Evolutionary conservation across 2,888 invertebrate species (phyloP), one percentile per base, ranked within the genome.

Genomic region (Masnerella sp.): DNA sequence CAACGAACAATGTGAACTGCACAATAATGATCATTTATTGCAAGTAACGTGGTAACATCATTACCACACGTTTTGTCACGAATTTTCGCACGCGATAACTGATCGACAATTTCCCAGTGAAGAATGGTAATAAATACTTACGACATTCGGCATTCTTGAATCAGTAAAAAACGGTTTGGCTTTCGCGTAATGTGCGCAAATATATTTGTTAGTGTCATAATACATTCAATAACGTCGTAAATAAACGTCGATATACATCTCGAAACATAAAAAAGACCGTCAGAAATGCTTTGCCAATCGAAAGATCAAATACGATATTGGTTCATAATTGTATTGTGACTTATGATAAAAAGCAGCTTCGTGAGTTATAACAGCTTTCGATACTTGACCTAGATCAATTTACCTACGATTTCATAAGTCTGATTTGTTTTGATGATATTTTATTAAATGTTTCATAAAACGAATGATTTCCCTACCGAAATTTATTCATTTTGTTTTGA

Each of bases 311-410:
- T 20, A 45, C 38, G 74, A 74, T 74, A 74, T 74, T 62, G 67
- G 70, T 67, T 70, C 47, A 67, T 70, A 74, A 74, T 74, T 74
- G 74, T 74, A 67, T 70, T 61, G 70, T 61, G 70, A 70, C 67
- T 70, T 70, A 61, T 67, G 64, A 74, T 74, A 74, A 70, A 74
- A 45, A 70, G 69, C 61, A 18, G 70, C 65, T 65, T 74, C 70
- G 69, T 74, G 74, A 74, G 69, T 74, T 74, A 70, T 61, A 67
- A 65, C 58, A 59, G 69, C 69, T 61, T 74, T 70, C 74, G 65
- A 74, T 74, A 64, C 36, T 69, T 69, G 74, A 74, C 74, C 69
- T 45, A 69, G 56, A 74, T 74, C 59, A 69, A 59, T 64, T 54
- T 52, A 45, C 68, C 58, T 49, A 22, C 52, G 65, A 51, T 74